These are phyloP conservation scores for Lipophrys pholis DNA, from an alignment of 2,113 vertebrate species.

Conservation along the genomic window DNA sequence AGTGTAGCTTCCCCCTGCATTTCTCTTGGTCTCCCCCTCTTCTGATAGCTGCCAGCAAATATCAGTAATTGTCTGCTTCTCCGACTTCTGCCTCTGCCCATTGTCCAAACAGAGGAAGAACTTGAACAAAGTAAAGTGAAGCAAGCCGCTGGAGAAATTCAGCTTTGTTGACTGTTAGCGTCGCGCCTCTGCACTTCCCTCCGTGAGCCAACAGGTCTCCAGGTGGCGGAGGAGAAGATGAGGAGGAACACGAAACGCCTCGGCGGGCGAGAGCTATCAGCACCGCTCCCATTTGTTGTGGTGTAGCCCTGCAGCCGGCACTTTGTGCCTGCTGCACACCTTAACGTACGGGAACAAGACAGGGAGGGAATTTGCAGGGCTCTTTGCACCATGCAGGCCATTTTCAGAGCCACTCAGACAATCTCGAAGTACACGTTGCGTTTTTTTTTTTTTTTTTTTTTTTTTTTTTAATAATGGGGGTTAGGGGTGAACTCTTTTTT, in stretches of 20 bases:
- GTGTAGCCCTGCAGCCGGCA: slow-evolving; percentile 31
- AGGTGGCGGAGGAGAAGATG: slow-evolving; percentile 12
- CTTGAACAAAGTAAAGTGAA: slow-evolving; percentile 64
- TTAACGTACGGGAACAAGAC: slow-evolving; percentile 40
- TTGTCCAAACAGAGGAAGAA: slow-evolving; percentile 66
- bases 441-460: neutral
- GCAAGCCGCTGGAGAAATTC: slow-evolving; percentile 21
- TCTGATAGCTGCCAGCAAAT: slow-evolving; percentile 74
- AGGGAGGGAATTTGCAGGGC: slow-evolving; percentile 24
- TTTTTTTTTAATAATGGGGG: slow-evolving; percentile 4
- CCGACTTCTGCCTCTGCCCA: slow-evolving; percentile 53
- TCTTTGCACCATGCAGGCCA: slow-evolving; percentile 36
- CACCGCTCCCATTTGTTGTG: slow-evolving; percentile 46
- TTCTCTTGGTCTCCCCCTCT: slow-evolving; percentile 20
- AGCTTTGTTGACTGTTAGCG: slow-evolving; percentile 40
- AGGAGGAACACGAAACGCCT: neutral
- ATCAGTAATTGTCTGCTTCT: slow-evolving; percentile 76
- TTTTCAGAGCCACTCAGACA: slow-evolving; percentile 29
- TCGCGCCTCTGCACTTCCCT: slow-evolving; percentile 10
- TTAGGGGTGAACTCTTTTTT: slow-evolving; percentile 20
- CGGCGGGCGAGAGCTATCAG: slow-evolving; percentile 30
- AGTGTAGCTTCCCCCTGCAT: slow-evolving; percentile 58
- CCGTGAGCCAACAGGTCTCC: slow-evolving; percentile 34
- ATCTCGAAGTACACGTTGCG: slow-evolving; percentile 47
- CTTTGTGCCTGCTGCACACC: slow-evolving; percentile 44